Percentiles rank a stretch among this genome's conserved stretches.
phyloP scores from a whole-genome alignment of 64 coral and sea anemone species.

The Actinia equina region DNA sequence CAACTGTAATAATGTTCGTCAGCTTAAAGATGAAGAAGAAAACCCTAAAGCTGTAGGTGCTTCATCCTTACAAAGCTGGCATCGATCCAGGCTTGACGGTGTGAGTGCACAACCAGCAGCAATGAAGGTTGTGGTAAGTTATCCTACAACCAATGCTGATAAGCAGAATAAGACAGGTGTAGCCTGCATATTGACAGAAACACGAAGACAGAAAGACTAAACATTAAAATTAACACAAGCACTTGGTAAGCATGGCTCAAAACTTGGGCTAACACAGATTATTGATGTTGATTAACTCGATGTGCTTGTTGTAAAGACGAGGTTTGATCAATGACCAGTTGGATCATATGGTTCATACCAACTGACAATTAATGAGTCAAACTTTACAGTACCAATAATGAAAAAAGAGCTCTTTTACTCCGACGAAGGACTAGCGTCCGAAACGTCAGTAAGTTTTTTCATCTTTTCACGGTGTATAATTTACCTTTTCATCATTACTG shows the following conservation, averaged over 20 bases:
- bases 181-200: constrained; percentile 47
- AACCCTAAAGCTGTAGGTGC: too few relatives aligned
- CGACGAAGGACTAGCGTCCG: too few relatives aligned
- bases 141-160: constrained; percentile 39
- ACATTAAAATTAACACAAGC: constrained; percentile 24
- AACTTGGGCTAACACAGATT: constrained; percentile 43
- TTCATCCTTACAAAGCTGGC: too few relatives aligned
- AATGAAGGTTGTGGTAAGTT: constrained; percentile 53
- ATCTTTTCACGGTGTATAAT: too few relatives aligned
- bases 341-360: constrained; percentile 81
- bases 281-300: constrained; percentile 11
- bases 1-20: too few relatives aligned
- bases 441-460: too few relatives aligned
- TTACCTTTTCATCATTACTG: too few relatives aligned
- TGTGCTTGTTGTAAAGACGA: constrained; percentile 35
- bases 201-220: constrained; percentile 22
- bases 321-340: constrained; percentile 56
- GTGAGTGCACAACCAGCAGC: too few relatives aligned
- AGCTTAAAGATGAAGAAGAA: too few relatives aligned
- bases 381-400: too few relatives aligned
- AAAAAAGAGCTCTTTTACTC: too few relatives aligned
- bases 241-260: constrained; percentile 44
- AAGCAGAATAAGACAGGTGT: constrained; percentile 38
- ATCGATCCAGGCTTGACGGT: too few relatives aligned
- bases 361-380: constrained; percentile 11